These are phyloP conservation scores for Galerucella nymphaeae DNA, from an alignment of 2,888 invertebrate genomes.

Conservation along the genomic window DNA sequence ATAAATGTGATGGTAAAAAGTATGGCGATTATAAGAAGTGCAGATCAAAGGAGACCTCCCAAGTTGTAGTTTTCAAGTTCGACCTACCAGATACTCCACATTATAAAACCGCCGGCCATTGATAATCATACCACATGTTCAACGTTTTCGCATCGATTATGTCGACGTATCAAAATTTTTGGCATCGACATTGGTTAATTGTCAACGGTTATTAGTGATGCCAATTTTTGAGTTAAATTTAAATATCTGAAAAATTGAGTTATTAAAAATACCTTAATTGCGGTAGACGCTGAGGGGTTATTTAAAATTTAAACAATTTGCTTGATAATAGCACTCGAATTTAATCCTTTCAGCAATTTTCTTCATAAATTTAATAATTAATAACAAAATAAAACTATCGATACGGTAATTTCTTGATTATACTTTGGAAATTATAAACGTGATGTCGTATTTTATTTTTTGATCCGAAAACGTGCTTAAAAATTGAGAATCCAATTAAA, in stretches of 20 bases:
- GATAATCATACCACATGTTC: conserved; percentile 33
- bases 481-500: no score
- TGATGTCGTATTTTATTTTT: no score
- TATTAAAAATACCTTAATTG: conserved; percentile 19
- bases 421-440: no score
- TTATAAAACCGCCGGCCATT: conserved; percentile 30
- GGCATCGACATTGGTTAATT: conserved; percentile 17
- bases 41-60: conserved; percentile 59
- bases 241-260: conserved; percentile 21
- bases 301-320: not conserved
- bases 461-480: no score
- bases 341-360: not conserved
- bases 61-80: conserved; percentile 54
- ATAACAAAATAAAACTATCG: not conserved
- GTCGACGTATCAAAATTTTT: conserved; percentile 25
- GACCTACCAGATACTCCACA: conserved; percentile 49
- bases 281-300: not conserved
- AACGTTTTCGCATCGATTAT: conserved; percentile 33
- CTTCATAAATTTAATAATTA: not conserved
- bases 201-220: conserved; percentile 26
- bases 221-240: not conserved
- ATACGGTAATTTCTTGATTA: not conserved
- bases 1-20: conserved; percentile 49
- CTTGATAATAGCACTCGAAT: not conserved
- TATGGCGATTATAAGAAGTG: conserved; percentile 60